Evolutionary conservation across 2,113 vertebrate species (phyloP).

Genomic region (Lepidothrix coronata): DNA sequence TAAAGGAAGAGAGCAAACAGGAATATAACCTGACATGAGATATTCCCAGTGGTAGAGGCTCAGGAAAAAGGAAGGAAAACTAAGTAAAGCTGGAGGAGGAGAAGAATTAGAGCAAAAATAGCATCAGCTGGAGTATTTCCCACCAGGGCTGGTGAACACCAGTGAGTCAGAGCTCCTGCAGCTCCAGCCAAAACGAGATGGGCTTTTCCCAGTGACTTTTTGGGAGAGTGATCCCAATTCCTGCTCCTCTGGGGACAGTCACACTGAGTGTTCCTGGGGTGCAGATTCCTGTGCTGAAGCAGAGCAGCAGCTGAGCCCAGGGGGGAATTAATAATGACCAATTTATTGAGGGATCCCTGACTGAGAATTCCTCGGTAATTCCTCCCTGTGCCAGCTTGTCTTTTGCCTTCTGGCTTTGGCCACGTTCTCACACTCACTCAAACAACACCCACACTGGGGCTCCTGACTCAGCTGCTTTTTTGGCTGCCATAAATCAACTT

Average conservation of each 20-base stretch:
- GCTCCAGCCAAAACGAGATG: background rate
- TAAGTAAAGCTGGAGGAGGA: background rate
- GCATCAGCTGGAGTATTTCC: background rate
- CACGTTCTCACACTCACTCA: background rate
- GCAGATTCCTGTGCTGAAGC: background rate
- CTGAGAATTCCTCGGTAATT: background rate
- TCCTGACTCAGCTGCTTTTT: background rate
- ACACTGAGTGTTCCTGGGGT: rapidly evolving
- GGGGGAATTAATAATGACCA: background rate
- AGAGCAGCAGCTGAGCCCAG: background rate
- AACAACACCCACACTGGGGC: background rate
- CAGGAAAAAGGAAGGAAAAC: background rate
- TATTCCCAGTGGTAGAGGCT: background rate
- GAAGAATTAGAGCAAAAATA: background rate
- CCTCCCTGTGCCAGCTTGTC: background rate
- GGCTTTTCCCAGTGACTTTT: background rate
- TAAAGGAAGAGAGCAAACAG: background rate
- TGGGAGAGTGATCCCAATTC: background rate
- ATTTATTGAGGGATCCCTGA: background rate
- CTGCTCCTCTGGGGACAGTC: rapidly evolving
- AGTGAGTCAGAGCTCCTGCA: background rate
- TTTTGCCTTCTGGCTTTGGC: background rate
- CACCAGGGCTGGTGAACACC: background rate
- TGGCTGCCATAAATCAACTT: background rate
- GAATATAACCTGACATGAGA: background rate